Conservation (phyloP, 2,888 invertebrate species). For the Drosophila histrio region DNA sequence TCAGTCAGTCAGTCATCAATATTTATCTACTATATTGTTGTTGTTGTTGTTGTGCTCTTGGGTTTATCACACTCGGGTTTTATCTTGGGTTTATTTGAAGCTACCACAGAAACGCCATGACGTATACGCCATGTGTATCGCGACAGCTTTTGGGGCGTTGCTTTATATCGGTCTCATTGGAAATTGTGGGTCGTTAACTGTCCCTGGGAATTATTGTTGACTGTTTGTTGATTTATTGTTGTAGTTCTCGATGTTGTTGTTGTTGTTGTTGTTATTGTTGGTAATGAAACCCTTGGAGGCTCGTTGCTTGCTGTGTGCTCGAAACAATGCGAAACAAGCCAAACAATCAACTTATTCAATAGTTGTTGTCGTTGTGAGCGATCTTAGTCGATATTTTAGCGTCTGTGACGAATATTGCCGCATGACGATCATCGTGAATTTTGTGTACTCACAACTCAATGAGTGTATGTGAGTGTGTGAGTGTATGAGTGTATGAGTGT, state of each 20-base stretch:
- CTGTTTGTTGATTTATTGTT: constrained; percentile 31
- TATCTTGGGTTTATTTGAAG: constrained; percentile 11
- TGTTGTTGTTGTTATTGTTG: constrained; percentile 8
- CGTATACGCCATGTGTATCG: constrained; percentile 24
- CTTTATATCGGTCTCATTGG: constrained; percentile 5
- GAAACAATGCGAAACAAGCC: constrained; percentile 51
- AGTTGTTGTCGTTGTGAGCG: constrained; percentile 28
- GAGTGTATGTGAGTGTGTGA: constrained; percentile 1
- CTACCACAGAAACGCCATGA: constrained; percentile 10
- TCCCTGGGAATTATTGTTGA: constrained; percentile 18
- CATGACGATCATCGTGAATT: constrained; percentile 27
- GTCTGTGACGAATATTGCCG: constrained; percentile 40
- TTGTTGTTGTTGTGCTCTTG: not conserved
- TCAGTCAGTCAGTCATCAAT: not conserved
- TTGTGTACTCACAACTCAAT: not conserved
- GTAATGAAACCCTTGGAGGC: constrained; percentile 44
- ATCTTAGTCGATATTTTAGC: constrained; percentile 40
- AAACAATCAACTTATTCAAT: constrained; percentile 14
- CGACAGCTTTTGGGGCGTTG: constrained; percentile 31
- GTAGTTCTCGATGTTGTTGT: not conserved
- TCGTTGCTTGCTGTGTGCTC: constrained; percentile 22
- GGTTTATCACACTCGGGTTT: constrained; percentile 3
- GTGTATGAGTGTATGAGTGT: not conserved
- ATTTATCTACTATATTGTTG: not conserved
- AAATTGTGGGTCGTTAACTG: constrained; percentile 43